phyloP scores from a whole-genome alignment of 2,888 invertebrate genomes.

The Graphium colonna region DNA sequence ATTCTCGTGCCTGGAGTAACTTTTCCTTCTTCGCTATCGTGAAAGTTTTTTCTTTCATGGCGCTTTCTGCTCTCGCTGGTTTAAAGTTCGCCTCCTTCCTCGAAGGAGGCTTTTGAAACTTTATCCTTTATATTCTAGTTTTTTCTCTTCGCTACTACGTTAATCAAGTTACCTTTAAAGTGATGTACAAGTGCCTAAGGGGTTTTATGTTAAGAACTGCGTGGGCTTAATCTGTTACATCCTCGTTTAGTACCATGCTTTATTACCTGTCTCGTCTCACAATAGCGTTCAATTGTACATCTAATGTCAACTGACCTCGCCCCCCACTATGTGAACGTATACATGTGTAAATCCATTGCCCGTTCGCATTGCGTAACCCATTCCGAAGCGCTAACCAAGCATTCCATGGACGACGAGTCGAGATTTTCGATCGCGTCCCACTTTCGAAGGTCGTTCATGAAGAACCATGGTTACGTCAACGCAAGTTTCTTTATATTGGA shows the following conservation, averaged over 20 bases:
- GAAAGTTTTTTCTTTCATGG: slow-evolving; percentile 32
- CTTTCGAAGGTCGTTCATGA: slow-evolving; percentile 54
- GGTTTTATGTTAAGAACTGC: slow-evolving; percentile 31
- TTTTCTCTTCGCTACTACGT: slow-evolving; percentile 24
- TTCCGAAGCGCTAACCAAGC: slow-evolving; percentile 36
- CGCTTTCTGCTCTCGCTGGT: slow-evolving; percentile 25
- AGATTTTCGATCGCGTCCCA: slow-evolving; percentile 21
- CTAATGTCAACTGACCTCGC: slow-evolving; percentile 52
- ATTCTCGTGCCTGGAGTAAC: slow-evolving; percentile 35
- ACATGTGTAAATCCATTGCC: slow-evolving; percentile 40
- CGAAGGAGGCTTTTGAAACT: slow-evolving; percentile 51
- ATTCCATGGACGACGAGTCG: slow-evolving; percentile 34
- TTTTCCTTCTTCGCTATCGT: slow-evolving; percentile 28
- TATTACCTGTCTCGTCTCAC: slow-evolving; percentile 42
- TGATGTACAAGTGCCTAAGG: slow-evolving; percentile 34
- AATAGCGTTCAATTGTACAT: slow-evolving; percentile 42
- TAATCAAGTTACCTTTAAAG: slow-evolving; percentile 16
- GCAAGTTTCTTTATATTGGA: slow-evolving; percentile 2
- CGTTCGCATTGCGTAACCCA: slow-evolving; percentile 36
- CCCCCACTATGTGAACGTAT: slow-evolving; percentile 31
- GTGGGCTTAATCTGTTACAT: slow-evolving; percentile 48
- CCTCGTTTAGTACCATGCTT: slow-evolving; percentile 52
- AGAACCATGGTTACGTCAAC: slow-evolving; percentile 45
- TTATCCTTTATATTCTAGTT: slow-evolving; percentile 30
- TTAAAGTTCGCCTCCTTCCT: slow-evolving; percentile 57